A percentile compares a stretch with the other conserved stretches of the same genome.
phyloP scores from a whole-genome alignment of 2,888 invertebrate genomes.

The Trisateles emortualis region DNA sequence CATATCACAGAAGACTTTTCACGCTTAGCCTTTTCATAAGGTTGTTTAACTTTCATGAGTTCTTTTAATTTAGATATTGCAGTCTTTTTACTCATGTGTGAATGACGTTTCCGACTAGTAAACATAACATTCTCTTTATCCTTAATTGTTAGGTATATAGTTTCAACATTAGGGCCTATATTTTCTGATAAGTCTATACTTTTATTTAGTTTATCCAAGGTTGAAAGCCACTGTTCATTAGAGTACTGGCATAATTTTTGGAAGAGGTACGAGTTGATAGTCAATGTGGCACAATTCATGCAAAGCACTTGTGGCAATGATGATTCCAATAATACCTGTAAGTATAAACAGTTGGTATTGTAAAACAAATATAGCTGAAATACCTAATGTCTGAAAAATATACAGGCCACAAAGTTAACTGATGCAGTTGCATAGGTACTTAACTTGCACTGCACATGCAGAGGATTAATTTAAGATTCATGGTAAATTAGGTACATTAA shows the following conservation, averaged over 20 bases:
- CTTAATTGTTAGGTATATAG: conserved; percentile 62
- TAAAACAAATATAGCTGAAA: too few relatives aligned
- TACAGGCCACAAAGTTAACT: too few relatives aligned
- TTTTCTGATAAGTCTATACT: conserved; percentile 52
- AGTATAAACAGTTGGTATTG: conserved; percentile 22
- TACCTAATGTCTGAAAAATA: too few relatives aligned
- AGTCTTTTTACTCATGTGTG: conserved; percentile 51
- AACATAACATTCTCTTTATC: conserved; percentile 58
- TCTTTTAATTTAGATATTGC: conserved; percentile 62
- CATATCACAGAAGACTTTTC: conserved; percentile 52
- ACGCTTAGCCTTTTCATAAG: conserved; percentile 50
- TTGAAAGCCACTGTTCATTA: conserved; percentile 58
- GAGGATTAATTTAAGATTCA: too few relatives aligned
- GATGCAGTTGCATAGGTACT: too few relatives aligned
- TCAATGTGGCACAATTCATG: conserved; percentile 60
- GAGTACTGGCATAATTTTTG: conserved; percentile 63
- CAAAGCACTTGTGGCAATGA: conserved; percentile 68
- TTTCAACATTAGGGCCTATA: conserved; percentile 50
- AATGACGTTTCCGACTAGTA: conserved; percentile 57
- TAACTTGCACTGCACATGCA: too few relatives aligned
- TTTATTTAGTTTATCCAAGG: conserved; percentile 50
- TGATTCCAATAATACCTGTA: conserved; percentile 61
- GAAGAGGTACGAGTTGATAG: conserved; percentile 67
- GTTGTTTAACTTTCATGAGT: conserved; percentile 55
- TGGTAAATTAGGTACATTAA: too few relatives aligned